Conservation (phyloP, 2,888 invertebrate species). For the Spisula solida region DNA sequence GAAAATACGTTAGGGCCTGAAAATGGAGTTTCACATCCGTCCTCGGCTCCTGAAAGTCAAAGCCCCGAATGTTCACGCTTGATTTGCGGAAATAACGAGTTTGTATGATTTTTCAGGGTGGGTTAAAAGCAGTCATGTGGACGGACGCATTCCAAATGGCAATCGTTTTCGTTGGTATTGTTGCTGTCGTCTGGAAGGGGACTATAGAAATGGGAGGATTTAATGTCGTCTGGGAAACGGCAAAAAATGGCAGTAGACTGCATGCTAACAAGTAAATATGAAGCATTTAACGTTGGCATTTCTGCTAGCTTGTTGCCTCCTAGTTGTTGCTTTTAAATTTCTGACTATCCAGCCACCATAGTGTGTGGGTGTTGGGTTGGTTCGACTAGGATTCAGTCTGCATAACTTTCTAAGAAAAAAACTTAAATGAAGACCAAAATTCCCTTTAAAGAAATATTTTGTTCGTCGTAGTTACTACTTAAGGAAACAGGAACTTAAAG, state of each 20-base stretch:
- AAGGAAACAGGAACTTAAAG: no score
- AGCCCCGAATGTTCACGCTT: background rate
- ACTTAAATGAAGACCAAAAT: no score
- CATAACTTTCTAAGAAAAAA: no score
- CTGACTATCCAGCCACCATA: no score
- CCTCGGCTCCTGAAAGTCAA: no score
- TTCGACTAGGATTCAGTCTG: no score
- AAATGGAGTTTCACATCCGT: no score
- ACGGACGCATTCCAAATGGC: slow-evolving; percentile 87
- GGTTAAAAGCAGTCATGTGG: slow-evolving; percentile 87
- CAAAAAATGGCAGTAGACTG: slow-evolving; percentile 71
- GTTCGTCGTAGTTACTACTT: no score
- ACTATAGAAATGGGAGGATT: slow-evolving; percentile 76
- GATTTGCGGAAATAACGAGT: background rate
- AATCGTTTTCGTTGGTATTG: slow-evolving; percentile 86
- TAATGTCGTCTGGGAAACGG: slow-evolving; percentile 72
- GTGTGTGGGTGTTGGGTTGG: no score
- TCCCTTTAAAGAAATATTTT: background rate
- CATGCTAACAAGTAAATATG: slow-evolving; percentile 60
- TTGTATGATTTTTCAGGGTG: slow-evolving; percentile 86
- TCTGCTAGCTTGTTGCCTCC: no score
- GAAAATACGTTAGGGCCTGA: no score
- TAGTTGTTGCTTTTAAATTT: no score
- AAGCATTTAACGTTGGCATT: background rate
- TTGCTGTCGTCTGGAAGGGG: slow-evolving; percentile 77